A percentile compares a stretch with the other conserved stretches of the same genome.
These are phyloP conservation scores for Xyliphius kryptos DNA, from an alignment of 2,113 vertebrate genomes.

Conservation along the genomic window DNA sequence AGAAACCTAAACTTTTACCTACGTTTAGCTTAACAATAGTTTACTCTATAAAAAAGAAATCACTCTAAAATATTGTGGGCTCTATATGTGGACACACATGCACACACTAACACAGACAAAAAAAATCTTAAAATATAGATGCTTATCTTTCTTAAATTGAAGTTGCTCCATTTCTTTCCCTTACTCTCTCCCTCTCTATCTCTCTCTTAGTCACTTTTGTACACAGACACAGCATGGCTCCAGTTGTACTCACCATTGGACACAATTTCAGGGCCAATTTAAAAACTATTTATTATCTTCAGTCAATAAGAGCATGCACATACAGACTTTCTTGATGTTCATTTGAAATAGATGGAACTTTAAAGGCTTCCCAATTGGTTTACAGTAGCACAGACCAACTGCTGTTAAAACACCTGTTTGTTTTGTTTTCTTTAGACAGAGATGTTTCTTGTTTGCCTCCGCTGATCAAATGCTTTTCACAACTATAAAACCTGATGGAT, in stretches of 20 bases:
- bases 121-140: conserved; percentile 7
- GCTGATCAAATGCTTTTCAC: conserved; percentile 2
- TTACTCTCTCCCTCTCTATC: conserved; percentile 42
- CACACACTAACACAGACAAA: conserved; percentile 27
- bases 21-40: too few relatives aligned
- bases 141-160: too few relatives aligned
- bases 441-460: conserved; percentile 10
- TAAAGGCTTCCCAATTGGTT: conserved; percentile 42
- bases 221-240: conserved; percentile 89
- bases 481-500: neutral
- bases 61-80: too few relatives aligned
- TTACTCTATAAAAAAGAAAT: too few relatives aligned
- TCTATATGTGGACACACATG: too few relatives aligned
- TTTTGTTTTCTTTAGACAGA: conserved; percentile 12
- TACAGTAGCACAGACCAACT: conserved; percentile 29
- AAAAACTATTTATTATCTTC: conserved; percentile 98
- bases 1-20: too few relatives aligned
- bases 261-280: conserved; percentile 99
- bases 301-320: conserved; percentile 74
- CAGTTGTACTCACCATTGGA: conserved; percentile 97
- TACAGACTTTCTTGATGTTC: conserved; percentile 55
- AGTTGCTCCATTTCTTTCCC: conserved; percentile 36
- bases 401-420: conserved; percentile 17
- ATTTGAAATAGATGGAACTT: conserved; percentile 60
- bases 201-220: conserved; percentile 59